Conservation (phyloP, 2,888 invertebrate genomes). For the Chloromyia formosa region DNA sequence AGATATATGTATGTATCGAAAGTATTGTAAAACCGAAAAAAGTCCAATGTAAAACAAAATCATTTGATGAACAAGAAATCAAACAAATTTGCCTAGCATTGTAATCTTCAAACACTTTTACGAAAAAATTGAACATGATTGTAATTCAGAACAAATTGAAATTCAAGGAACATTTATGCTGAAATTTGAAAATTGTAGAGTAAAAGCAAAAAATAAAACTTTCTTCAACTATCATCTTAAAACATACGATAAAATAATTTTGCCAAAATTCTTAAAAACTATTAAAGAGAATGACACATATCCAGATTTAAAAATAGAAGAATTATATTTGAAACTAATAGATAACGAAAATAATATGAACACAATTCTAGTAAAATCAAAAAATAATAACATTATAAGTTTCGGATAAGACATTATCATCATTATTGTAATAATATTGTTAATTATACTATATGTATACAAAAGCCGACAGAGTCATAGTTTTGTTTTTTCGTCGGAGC, state of each 20-base stretch:
- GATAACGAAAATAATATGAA: constrained; percentile 1
- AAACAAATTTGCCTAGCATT: not conserved
- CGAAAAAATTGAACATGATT: not conserved
- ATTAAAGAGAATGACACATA: constrained; percentile 1
- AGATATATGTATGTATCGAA: not conserved
- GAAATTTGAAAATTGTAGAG: constrained; percentile 6
- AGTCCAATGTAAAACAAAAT: not conserved
- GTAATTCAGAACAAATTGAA: not conserved
- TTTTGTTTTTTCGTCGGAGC: constrained; percentile 1
- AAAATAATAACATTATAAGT: constrained; percentile 1
- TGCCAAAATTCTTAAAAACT: constrained; percentile 4
- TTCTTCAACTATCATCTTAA: not conserved
- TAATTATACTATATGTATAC: not conserved
- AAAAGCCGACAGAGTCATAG: not conserved
- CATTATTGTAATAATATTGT: not conserved
- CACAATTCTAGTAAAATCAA: constrained; percentile 1
- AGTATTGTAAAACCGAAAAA: not conserved
- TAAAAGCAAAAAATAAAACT: not conserved
- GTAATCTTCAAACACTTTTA: not conserved
- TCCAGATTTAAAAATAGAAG: constrained; percentile 2
- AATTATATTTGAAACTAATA: constrained; percentile 8
- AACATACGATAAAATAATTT: constrained; percentile 1
- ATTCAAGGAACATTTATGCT: constrained; percentile 3
- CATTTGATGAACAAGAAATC: not conserved
- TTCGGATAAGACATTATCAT: not conserved